Base-by-base conservation (phyloP, 2,888 invertebrate genomes). In the Tortrix viridana region DNA sequence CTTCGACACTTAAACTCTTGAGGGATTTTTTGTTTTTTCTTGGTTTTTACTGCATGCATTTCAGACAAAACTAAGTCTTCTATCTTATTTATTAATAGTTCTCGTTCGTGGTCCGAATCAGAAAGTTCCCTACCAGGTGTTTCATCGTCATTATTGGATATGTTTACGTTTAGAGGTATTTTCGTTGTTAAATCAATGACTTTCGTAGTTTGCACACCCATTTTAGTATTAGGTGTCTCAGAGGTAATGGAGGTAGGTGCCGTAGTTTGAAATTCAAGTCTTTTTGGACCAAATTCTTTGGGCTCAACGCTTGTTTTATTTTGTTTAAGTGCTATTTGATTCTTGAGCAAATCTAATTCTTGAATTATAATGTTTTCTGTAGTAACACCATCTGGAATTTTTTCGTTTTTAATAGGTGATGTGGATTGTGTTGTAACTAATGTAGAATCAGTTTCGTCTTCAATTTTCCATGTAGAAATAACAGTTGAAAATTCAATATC, bases 1-100 rank as follows among this genome's bases (percentile, higher is more conserved):
- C 85, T 84, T 68, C 79, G 84, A 72, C 93, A 93, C 69, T 82
- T 76, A 74, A 93, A 93, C 60, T 86, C 78, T 48, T 73, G 74
- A 19, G 86, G 87, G 9, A 76, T 71, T 37, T 71, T 74, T 71
- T 83, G 83, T 67, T 82, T 84, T 68, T 79, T 84, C 70, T 81
- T 79, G 55, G 75, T 74, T 74, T 75, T 88, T n/a, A 89, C 88
- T n/a, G 84, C 84, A 65, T 82, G 79, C 18, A 85, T 57, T 56
- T 84, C 81, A 18, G 80, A 75, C 20, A 74, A 66, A n/a, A 79
- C 70, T 14, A 81, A 71, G 43, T 81, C 75, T 70, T 84, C 82
- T 58, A 83, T 78, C 71, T 75, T 74, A 43, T 80, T 68, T 14
- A 78, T 56, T 2, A 72, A 60, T 1, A 32, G 3, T 5, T 72